Evolutionary conservation across 2,797 vertebrate species (phyloP).

Genomic region (Cichlasoma orientale): DNA sequence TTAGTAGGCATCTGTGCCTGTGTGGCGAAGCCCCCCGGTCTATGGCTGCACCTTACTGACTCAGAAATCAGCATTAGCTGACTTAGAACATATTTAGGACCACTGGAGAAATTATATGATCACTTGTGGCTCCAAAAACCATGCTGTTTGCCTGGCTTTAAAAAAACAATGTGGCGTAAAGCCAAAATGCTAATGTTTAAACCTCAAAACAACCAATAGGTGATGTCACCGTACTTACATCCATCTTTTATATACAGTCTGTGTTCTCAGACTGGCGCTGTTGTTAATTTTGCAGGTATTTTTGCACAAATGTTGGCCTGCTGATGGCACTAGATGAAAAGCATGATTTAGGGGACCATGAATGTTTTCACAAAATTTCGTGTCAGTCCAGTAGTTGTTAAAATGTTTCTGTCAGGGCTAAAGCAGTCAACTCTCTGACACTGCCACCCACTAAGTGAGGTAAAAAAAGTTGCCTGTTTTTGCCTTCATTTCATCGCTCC

Average conservation of each 20-base stretch:
- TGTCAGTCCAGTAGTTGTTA: neutral
- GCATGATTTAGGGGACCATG: no score
- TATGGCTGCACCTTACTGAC: neutral
- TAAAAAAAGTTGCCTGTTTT: neutral
- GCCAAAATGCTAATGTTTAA: neutral
- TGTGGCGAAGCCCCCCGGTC: neutral
- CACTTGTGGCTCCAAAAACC: neutral
- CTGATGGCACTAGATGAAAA: rapidly evolving
- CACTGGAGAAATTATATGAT: neutral
- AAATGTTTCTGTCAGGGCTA: neutral
- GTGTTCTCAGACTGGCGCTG: neutral
- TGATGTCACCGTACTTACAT: rapidly evolving
- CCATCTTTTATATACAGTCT: neutral
- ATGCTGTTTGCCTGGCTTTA: neutral
- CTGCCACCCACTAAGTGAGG: neutral
- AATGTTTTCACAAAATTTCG: no score
- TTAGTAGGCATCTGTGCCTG: neutral
- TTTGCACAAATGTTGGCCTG: neutral
- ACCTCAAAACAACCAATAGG: neutral
- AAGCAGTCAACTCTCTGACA: neutral
- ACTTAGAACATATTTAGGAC: neutral
- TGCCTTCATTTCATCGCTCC: neutral
- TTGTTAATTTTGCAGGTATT: neutral
- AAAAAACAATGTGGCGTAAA: neutral
- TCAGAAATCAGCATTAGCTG: neutral